A percentile compares a stretch with the other conserved stretches of the same genome.
Evolutionary conservation across 2,797 vertebrate species (phyloP).

Genomic region (Alcedo quadribrachys): DNA sequence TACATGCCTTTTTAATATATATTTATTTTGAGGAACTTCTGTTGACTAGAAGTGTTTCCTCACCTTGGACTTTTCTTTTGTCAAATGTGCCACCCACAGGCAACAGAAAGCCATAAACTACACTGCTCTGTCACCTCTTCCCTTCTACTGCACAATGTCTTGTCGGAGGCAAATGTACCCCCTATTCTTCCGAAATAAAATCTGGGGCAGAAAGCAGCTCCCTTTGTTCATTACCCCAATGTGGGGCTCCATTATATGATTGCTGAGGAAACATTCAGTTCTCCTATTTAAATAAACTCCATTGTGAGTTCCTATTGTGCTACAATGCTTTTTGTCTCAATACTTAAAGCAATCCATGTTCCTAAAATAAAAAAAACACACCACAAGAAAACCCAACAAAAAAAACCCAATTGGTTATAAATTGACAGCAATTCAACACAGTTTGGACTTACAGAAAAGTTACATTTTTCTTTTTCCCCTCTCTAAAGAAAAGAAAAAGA

Average conservation of each 20-base stretch:
- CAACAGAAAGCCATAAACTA: background rate
- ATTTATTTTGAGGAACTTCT: background rate
- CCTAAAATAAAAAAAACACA: background rate
- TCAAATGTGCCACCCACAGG: background rate
- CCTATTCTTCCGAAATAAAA: background rate
- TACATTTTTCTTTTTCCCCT: background rate
- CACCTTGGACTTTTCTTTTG: background rate
- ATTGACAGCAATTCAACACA: background rate
- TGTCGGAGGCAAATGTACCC: background rate
- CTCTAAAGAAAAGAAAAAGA: background rate
- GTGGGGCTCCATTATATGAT: accelerated
- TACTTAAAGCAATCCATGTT: background rate
- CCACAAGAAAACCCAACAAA: too few relatives aligned
- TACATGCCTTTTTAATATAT: background rate
- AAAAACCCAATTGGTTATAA: background rate
- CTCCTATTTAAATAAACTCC: background rate
- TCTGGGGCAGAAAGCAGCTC: background rate
- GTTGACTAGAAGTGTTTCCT: background rate
- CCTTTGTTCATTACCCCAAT: background rate
- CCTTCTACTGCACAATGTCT: background rate
- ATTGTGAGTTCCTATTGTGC: background rate
- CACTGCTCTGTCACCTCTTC: background rate
- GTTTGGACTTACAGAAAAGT: background rate
- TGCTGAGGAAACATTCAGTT: background rate
- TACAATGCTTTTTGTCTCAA: background rate